Percentiles rank a stretch among this genome's conserved stretches.
Evolutionary conservation across 2,888 invertebrate species (phyloP).

Genomic region (Lepetodrilus schrolli): DNA sequence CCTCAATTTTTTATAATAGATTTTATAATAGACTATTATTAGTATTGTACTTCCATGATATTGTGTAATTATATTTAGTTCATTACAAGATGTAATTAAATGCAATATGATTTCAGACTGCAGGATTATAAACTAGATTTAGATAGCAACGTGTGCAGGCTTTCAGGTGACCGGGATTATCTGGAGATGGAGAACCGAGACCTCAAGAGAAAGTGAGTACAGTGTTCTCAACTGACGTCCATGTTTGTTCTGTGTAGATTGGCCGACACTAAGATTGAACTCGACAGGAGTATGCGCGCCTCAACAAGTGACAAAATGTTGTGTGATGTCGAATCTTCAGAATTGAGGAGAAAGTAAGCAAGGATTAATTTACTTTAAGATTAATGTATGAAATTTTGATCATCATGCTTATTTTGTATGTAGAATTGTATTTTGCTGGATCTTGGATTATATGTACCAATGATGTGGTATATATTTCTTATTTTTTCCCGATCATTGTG

Average conservation of each 20-base stretch:
- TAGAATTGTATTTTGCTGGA: too few species aligned
- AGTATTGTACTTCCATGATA: too few species aligned
- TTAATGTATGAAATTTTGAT: too few species aligned
- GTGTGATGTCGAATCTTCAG: conserved; percentile 68
- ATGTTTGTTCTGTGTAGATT: conserved; percentile 65
- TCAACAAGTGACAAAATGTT: conserved; percentile 74
- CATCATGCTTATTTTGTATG: too few species aligned
- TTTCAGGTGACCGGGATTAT: conserved; percentile 65
- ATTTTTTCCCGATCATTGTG: too few species aligned
- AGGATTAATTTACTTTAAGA: too few species aligned
- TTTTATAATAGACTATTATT: too few species aligned
- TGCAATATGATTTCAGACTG: conserved; percentile 55
- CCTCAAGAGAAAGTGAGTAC: conserved; percentile 65
- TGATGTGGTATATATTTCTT: too few species aligned
- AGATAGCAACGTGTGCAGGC: conserved; percentile 33
- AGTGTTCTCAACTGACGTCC: neutral
- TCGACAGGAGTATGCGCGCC: conserved; percentile 64
- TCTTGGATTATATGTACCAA: too few species aligned
- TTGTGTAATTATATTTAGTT: too few species aligned
- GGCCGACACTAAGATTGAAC: conserved; percentile 68
- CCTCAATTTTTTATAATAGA: too few species aligned
- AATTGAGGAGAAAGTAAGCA: conserved; percentile 72
- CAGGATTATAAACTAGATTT: conserved; percentile 56
- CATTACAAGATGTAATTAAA: too few species aligned
- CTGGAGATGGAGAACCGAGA: conserved; percentile 66